Conservation (phyloP, 2,888 invertebrate species). For the Drosophila flavopinicola region DNA sequence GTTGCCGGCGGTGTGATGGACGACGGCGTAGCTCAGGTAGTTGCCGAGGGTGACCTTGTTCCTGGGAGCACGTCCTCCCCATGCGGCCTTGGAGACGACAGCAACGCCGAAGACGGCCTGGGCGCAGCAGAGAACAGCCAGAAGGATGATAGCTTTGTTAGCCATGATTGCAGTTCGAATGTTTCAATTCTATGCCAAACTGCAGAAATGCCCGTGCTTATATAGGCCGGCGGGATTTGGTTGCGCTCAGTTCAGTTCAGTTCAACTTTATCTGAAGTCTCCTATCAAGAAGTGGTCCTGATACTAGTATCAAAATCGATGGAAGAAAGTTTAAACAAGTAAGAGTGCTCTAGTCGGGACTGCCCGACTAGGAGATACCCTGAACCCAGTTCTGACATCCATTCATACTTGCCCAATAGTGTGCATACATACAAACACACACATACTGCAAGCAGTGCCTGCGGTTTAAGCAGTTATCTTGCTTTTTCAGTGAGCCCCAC, state of each 20-base stretch:
- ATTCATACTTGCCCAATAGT: too few relatives aligned
- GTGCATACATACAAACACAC: too few relatives aligned
- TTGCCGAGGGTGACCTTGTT: conserved; percentile 37
- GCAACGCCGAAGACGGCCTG: conserved; percentile 52
- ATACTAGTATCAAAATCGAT: conserved; percentile 19
- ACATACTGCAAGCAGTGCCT: too few relatives aligned
- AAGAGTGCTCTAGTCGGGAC: too few relatives aligned
- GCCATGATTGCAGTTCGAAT: conserved; percentile 44
- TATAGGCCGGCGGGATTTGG: too few relatives aligned
- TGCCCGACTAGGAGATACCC: too few relatives aligned
- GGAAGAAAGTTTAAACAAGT: too few relatives aligned
- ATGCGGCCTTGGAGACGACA: conserved; percentile 59
- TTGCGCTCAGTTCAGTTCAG: too few relatives aligned
- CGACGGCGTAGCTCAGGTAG: conserved; percentile 56
- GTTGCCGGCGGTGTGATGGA: conserved; percentile 68
- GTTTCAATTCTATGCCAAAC: conserved; percentile 1
- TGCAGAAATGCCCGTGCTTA: not conserved
- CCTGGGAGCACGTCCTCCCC: conserved; percentile 73
- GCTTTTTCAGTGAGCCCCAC: too few relatives aligned
- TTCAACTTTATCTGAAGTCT: too few relatives aligned
- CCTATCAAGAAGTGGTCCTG: conserved; percentile 4
- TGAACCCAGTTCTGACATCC: too few relatives aligned
- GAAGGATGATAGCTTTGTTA: conserved; percentile 44
- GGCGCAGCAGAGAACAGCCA: conserved; percentile 32
- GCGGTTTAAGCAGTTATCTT: too few relatives aligned